Base-by-base conservation (phyloP, 2,888 invertebrate genomes). In the Byasa hedistus region DNA sequence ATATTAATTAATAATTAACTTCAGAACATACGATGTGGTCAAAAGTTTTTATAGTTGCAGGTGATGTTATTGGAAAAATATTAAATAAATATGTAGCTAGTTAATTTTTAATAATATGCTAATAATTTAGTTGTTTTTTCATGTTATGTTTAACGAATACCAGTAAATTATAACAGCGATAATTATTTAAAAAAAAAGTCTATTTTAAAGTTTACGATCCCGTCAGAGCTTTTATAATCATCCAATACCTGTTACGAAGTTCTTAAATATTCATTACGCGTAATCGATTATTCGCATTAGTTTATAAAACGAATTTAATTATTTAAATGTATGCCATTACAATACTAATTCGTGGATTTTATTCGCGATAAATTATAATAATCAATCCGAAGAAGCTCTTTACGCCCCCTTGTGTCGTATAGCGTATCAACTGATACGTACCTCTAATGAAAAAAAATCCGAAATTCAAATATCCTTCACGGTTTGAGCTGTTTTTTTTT, bases 251-350 rank as follows among this genome's bases (percentile, higher is more conserved):
- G 54, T 52, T n/a, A 36, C 44, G 24, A 55, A 51, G 21, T 55
- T 12, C 39, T 59, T 65, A 32, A 55, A 60, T 60, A 56, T 65
- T 60, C 44, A 60, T 60, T 44, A 32, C 36, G 19, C 22, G 27
- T 52, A 59, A 65, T 56, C 44, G 60, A 60, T 44, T 64, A 44
- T 51, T 36, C 52, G 51, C 52, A 64, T 64, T 57, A 58, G 32
- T 3, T 57, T 57, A 51, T n/a, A 57, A 51, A 51, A 32, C 19
- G 32, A 23, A 52, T 10, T 54, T 52, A 52, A 64, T 54, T 64
- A 64, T 64, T 58, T 39, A 64, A 58, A 64, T 64, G 1, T 22
- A 58, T 19, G 58, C 54, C 32, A 58, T 64, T 58, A 23, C 52
- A 22, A 58, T 64, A 54, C 36, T 54, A 8, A 52, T 61, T 21